Evolutionary conservation across 1,140 invertebrate genomes (phyloP).

Genomic region (Cryptotermes secundus): DNA sequence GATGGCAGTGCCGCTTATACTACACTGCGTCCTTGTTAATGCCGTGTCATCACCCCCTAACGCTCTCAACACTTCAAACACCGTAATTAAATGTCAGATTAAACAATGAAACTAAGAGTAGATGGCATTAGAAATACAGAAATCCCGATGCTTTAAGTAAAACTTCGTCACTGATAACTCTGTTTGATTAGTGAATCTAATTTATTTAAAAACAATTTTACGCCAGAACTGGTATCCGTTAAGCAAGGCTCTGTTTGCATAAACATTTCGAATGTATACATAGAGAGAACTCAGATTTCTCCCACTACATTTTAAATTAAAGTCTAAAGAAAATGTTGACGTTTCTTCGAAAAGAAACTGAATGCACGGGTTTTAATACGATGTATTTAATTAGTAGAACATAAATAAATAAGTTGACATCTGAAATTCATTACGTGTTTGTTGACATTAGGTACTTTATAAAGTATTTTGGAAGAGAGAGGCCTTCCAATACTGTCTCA

Average conservation of each 20-base stretch:
- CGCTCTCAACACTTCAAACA: too few relatives aligned
- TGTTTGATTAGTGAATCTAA: neutral
- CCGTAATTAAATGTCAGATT: too few relatives aligned
- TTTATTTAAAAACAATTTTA: constrained; percentile 12
- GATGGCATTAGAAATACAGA: too few relatives aligned
- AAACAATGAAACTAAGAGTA: too few relatives aligned
- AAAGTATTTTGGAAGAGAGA: too few relatives aligned
- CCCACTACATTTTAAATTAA: neutral
- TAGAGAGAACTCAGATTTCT: neutral
- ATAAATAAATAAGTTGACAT: neutral
- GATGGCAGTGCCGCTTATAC: too few relatives aligned
- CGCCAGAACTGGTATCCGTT: neutral
- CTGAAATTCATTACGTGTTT: neutral
- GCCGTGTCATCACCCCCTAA: too few relatives aligned
- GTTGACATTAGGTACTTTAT: neutral
- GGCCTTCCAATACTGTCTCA: neutral
- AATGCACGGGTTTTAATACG: neutral
- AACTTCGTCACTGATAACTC: neutral
- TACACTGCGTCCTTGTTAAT: too few relatives aligned
- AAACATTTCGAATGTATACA: neutral
- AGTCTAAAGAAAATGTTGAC: neutral
- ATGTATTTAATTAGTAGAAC: neutral
- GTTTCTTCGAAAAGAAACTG: neutral
- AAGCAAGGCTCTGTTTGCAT: neutral
- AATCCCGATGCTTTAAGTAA: too few relatives aligned